Percentiles rank a stretch among this genome's conserved stretches.
These are phyloP conservation scores for Thyatira batis DNA, from an alignment of 2,888 invertebrate species.

Conservation along the genomic window DNA sequence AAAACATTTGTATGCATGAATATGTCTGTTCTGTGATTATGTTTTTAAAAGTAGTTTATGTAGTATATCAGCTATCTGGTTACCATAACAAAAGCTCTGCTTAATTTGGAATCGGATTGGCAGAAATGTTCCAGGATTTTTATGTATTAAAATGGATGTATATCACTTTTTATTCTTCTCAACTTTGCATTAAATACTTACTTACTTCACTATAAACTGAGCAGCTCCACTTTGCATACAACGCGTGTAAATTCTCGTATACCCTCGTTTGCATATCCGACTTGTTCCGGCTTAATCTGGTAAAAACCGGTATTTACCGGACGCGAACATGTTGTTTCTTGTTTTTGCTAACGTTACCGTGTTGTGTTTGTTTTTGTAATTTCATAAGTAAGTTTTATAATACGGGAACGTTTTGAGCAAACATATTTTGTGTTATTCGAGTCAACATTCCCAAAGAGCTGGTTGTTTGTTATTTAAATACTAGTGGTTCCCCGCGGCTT, in stretches of 20 bases:
- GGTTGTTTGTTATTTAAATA: background rate
- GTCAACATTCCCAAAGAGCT: background rate
- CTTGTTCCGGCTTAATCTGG: conserved; percentile 50
- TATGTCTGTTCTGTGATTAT: too few relatives aligned
- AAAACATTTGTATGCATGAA: too few relatives aligned
- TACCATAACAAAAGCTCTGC: too few relatives aligned
- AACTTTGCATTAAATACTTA: background rate
- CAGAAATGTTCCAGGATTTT: too few relatives aligned
- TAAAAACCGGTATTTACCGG: conserved; percentile 69
- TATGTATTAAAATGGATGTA: too few relatives aligned
- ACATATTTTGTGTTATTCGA: background rate
- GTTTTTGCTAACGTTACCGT: conserved; percentile 39
- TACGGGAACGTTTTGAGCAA: background rate
- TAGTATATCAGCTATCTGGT: too few relatives aligned
- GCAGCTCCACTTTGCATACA: conserved; percentile 40
- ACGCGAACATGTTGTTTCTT: conserved; percentile 40
- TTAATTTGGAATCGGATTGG: too few relatives aligned
- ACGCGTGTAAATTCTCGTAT: conserved; percentile 58
- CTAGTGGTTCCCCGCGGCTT: too few relatives aligned
- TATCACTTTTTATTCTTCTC: background rate
- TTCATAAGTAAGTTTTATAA: conserved; percentile 2
- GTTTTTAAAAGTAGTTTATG: too few relatives aligned
- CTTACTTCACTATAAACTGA: conserved; percentile 3
- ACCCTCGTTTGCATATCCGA: conserved; percentile 60
- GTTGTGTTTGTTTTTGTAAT: conserved; percentile 26